Conservation (phyloP, 2,113 vertebrate species). For the Scalopus aquaticus region DNA sequence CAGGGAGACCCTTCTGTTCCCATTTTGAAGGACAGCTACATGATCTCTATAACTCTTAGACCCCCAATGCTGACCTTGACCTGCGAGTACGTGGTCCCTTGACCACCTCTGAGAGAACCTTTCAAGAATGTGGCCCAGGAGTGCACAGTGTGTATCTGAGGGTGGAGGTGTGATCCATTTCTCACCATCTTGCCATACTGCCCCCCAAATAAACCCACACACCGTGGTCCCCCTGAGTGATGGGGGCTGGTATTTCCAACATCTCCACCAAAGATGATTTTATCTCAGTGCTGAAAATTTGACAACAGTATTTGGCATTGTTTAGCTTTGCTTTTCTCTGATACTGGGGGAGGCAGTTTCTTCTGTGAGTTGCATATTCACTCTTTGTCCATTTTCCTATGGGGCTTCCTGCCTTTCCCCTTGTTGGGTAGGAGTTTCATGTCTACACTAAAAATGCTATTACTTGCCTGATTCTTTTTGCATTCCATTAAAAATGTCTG, state of each 20-base stretch:
- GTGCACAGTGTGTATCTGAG: neutral
- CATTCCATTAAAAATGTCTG: too few species aligned
- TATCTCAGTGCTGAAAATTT: neutral
- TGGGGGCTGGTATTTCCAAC: neutral
- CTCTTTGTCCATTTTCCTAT: neutral
- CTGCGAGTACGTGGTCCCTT: neutral
- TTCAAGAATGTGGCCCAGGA: neutral
- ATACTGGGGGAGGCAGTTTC: neutral
- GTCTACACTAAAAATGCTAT: neutral
- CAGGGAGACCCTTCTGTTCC: too few species aligned
- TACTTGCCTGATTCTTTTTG: neutral
- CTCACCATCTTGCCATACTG: neutral
- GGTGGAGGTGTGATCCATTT: neutral
- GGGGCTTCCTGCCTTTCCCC: accelerated
- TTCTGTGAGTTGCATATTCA: neutral
- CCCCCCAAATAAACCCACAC: neutral
- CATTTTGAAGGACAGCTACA: neutral
- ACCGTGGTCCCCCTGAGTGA: too few species aligned
- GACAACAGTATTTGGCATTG: neutral
- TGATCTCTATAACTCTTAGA: neutral
- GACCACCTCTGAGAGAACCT: neutral
- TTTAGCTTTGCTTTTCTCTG: neutral
- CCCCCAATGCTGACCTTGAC: neutral
- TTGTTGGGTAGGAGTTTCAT: neutral
- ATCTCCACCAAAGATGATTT: neutral